Base-by-base conservation (phyloP, 1,140 invertebrate genomes). In the Asbolus verrucosus region DNA sequence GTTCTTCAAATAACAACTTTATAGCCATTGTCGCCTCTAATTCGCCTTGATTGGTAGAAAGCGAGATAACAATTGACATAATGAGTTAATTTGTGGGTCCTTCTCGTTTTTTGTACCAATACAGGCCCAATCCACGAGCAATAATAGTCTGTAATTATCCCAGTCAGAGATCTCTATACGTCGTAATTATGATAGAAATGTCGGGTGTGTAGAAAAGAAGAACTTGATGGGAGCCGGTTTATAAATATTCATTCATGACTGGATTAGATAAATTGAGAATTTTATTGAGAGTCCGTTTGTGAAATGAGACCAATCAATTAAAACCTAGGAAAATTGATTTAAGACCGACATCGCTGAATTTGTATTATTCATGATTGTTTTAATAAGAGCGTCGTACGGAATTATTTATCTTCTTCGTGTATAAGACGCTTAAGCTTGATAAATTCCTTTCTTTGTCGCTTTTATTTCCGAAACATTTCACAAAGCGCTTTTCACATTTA, bases 231-330 rank as follows among this genome's bases (percentile, higher is more conserved):
- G 11, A 19, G 11, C 46, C 19, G 21, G 21, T 24, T 54, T 27
- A 54, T 54, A 54, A 54, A 54, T 54, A 54, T 54, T 19, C 46
- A 54, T 54, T 6, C 14, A 8, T 9, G 43, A n/a, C n/a, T 50
- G 18, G 43, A 50, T 54, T 54, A 54, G 46, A 54, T 54, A 50
- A 50, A 50, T 50, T 18, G 43, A 50, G 43, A 50, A 11, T 50
- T 50, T 50, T 50, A 50, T 50, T 11, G 33, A n/a, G 33, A 36
- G 33, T 36, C 33, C 5, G 33, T 6, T 36, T 11, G 33, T 36
- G 33, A 18, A 50, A 50, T 21, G 43, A 18, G 19, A 50, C 16
- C 43, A 1, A 50, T 50, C 43, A 50, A 50, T 50, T 50, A 50
- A 50, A 36, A 11, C 15, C 16, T 14, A 9, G 13, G 43, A n/a